Conservation (phyloP, 2,797 vertebrate species). For the Sphaeramia orbicularis region DNA sequence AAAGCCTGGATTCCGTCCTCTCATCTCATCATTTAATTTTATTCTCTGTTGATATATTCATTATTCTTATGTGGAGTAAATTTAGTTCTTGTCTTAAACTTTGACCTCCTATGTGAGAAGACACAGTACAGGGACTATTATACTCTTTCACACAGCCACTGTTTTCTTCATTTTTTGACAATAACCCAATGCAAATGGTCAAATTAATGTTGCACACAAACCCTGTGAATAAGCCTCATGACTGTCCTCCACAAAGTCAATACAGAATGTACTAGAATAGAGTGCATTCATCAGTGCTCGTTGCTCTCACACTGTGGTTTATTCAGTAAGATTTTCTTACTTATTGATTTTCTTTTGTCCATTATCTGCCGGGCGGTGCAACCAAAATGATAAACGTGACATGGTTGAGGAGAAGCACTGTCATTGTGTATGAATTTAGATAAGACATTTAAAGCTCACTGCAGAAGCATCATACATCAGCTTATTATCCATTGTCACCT, state of each 20-base stretch:
- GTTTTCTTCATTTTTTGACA: background rate
- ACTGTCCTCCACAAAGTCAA: conserved; percentile 34
- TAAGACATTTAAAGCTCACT: conserved; percentile 74
- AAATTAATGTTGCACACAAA: conserved; percentile 24
- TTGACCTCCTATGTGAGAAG: background rate
- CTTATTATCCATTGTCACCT: conserved; percentile 68
- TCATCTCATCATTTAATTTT: background rate
- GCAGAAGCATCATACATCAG: conserved; percentile 65
- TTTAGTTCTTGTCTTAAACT: background rate
- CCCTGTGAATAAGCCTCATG: conserved; percentile 8
- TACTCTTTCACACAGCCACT: background rate
- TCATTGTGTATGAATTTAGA: conserved; percentile 75
- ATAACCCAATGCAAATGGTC: conserved; percentile 11
- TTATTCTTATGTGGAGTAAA: background rate
- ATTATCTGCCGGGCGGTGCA: conserved; percentile 64
- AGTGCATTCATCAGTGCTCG: conserved; percentile 56
- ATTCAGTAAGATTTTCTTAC: conserved; percentile 58
- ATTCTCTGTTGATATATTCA: background rate
- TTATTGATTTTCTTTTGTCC: conserved; percentile 74
- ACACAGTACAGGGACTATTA: background rate
- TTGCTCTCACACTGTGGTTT: conserved; percentile 16
- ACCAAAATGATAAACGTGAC: conserved; percentile 63
- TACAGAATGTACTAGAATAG: conserved; percentile 33
- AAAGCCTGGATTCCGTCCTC: background rate
- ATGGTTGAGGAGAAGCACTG: conserved; percentile 47